Base-by-base conservation (phyloP, 2,113 vertebrate genomes). In the Ivindomyrus marchei region DNA sequence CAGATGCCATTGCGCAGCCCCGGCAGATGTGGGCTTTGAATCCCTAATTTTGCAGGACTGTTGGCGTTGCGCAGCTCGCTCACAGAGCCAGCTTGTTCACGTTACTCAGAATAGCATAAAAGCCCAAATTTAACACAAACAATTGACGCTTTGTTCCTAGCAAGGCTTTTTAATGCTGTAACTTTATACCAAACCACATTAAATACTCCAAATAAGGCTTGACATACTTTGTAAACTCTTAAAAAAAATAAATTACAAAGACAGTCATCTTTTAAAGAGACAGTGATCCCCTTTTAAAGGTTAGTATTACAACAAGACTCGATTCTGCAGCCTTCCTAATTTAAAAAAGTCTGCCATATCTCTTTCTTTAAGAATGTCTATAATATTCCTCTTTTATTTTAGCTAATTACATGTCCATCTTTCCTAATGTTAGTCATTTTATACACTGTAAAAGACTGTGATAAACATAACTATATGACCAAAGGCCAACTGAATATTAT, bases 141-240 rank as follows among this genome's bases (percentile, higher is more conserved):
- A 62, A 47, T 62, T 17, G 53, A 58, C 85, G 91, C 49, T 88
- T 85, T 49, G 86, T 47, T 91, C 95, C 93, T 94, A 93, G 93
- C 94, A 95, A 95, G 94, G 94, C 94, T 83, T 94, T 95, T 95
- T 95, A 95, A 95, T 95, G 93, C 94, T 93, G 91, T 83, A 94
- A 95, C 92, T 94, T 95, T 95, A 74, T 94, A 95, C 93, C 94
- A 95, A 95, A 95, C 92, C 94, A 95, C 94, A 93, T 94, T 94
- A 95, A 94, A 95, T 95, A 95, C 91, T 94, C 93, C 92, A 95
- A 95, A 95, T 94, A 95, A 95, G 93, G 93, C 93, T 93, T 93
- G 93, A 95, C 93, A 95, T 92, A 94, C 93, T 95, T 53, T 58
- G 39, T 62, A 88, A 45, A 45, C 31, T 42, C 19, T 88, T 62